These are phyloP conservation scores for Semnopithecus entellus DNA, from an alignment of 2,113 vertebrate species.

Conservation along the genomic window DNA sequence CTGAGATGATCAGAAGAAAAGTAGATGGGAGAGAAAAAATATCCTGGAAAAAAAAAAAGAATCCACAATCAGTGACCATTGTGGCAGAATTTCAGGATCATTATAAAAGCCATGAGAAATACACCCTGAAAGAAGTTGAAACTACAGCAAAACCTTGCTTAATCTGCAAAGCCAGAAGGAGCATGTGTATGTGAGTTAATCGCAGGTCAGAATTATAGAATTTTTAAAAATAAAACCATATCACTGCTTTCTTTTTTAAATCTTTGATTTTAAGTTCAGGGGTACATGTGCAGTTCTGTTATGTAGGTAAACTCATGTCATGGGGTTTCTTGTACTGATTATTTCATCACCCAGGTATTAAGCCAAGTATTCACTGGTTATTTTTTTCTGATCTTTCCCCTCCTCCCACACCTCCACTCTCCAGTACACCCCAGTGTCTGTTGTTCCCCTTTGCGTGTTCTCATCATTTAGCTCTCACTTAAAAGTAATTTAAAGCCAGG, in stretches of 20 bases:
- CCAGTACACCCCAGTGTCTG: too few species aligned
- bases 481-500: too few species aligned
- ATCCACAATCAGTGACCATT: neutral
- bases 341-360: too few species aligned
- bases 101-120: neutral
- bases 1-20: conserved; percentile 7
- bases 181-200: neutral
- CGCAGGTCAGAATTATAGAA: neutral
- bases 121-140: neutral
- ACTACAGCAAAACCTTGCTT: neutral
- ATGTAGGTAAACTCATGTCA: too few species aligned
- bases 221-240: neutral
- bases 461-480: too few species aligned
- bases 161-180: neutral
- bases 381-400: too few species aligned
- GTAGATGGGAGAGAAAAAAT: conserved; percentile 18
- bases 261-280: too few species aligned
- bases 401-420: too few species aligned
- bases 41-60: neutral
- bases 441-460: too few species aligned
- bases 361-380: too few species aligned
- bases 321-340: too few species aligned
- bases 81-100: conserved; percentile 30
- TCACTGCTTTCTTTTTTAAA: neutral
- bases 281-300: too few species aligned